phyloP scores from a whole-genome alignment of 2,797 vertebrate genomes.

The Glossophaga mutica region DNA sequence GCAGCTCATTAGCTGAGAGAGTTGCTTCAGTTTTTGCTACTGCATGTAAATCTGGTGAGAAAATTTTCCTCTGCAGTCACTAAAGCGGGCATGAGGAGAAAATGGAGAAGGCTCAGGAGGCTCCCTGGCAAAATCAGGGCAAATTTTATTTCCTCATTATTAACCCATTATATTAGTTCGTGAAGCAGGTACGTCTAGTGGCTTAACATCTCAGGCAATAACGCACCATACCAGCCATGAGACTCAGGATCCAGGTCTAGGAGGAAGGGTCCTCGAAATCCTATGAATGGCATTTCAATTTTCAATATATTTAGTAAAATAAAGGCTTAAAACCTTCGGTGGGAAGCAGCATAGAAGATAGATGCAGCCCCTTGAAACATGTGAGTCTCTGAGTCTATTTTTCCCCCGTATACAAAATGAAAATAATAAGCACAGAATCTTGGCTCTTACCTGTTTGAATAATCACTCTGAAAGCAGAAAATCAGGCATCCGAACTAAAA shows the following conservation, averaged over 20 bases:
- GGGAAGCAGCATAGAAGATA: background rate
- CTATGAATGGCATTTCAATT: background rate
- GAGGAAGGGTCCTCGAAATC: background rate
- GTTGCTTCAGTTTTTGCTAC: background rate
- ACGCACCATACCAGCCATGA: background rate
- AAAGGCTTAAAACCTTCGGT: background rate
- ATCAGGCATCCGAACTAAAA: background rate
- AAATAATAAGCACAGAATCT: background rate
- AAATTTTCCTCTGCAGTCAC: background rate
- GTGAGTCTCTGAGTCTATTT: background rate
- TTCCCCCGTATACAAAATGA: background rate
- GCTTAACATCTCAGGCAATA: background rate
- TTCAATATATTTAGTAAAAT: background rate
- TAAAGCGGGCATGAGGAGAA: background rate
- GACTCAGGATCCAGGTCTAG: background rate
- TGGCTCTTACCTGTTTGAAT: background rate
- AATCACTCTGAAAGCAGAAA: background rate
- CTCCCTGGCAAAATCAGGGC: background rate
- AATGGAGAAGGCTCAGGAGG: background rate
- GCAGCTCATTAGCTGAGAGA: constrained; percentile 38
- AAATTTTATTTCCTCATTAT: background rate
- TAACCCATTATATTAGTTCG: background rate
- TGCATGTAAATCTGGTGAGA: background rate
- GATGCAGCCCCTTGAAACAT: background rate
- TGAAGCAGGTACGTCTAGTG: background rate